phyloP scores from a whole-genome alignment of 2,113 vertebrate species.

The Petrocephalus microphthalmus region DNA sequence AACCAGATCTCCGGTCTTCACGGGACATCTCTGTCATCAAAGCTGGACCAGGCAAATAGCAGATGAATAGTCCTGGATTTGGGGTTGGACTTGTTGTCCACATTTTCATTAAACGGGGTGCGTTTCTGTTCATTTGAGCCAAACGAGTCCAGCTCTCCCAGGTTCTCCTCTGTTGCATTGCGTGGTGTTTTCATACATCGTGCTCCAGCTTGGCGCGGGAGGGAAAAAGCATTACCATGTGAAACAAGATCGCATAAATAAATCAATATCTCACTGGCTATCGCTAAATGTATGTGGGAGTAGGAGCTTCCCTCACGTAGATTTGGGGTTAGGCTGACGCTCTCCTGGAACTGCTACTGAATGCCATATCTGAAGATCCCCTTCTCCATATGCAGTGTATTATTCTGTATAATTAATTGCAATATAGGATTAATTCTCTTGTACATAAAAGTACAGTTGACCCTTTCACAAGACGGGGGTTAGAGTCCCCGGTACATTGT shows the following conservation, averaged over 20 bases:
- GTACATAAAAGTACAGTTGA: neutral
- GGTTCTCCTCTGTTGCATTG: neutral
- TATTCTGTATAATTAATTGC: neutral
- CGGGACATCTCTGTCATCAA: neutral
- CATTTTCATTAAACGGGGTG: neutral
- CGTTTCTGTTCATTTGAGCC: neutral
- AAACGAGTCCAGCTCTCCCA: neutral
- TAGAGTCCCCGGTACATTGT: neutral
- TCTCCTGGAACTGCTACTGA: neutral
- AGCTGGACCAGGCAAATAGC: neutral
- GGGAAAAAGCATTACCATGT: constrained; percentile 27
- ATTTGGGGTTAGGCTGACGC: neutral
- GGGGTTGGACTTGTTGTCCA: neutral
- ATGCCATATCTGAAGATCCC: neutral
- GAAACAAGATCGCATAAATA: constrained; percentile 28
- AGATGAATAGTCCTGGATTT: neutral
- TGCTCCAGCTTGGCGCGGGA: neutral
- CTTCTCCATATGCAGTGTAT: neutral
- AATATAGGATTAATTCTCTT: neutral
- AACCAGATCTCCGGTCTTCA: neutral
- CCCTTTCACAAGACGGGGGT: neutral
- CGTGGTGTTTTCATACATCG: neutral
- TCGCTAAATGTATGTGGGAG: neutral
- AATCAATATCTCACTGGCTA: constrained; percentile 24
- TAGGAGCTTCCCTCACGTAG: neutral